Conservation (phyloP, 30 jellyfish, hydroid and myxozoan species). For the Turritopsis dohrnii region DNA sequence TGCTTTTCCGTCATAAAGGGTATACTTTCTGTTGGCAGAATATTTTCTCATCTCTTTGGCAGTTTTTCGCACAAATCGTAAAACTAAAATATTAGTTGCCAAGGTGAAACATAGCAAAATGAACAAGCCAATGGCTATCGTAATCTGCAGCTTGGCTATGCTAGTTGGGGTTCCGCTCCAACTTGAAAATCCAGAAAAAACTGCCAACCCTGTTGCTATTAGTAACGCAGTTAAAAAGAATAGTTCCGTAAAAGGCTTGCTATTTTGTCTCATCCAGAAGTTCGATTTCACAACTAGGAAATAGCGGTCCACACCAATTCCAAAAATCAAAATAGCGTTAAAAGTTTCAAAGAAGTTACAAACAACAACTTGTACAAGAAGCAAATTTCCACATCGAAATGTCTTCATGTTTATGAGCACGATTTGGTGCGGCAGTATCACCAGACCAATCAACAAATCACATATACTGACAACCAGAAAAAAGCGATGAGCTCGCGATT, state of each 20-base stretch:
- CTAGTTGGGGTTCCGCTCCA: not conserved
- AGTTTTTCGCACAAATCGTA: not conserved
- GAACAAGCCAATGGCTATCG: not conserved
- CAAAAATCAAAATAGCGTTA: not conserved
- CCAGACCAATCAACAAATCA: not conserved
- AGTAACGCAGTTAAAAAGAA: not conserved
- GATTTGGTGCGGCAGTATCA: not conserved
- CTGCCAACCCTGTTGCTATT: not conserved
- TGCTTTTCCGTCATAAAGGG: conserved; percentile 11
- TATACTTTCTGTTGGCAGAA: not conserved
- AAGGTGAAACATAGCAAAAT: not conserved
- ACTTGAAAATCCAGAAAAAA: not conserved
- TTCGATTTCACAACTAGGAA: not conserved
- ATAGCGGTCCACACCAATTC: conserved; percentile 5
- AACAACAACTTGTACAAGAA: not conserved
- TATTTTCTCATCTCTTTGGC: conserved; percentile 5
- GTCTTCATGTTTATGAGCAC: not conserved
- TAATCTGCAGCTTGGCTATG: not conserved
- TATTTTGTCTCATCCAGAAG: not conserved
- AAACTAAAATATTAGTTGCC: not conserved
- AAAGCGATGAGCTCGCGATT: not conserved
- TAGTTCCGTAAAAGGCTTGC: not conserved
- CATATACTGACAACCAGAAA: not conserved
- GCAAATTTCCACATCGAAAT: conserved; percentile 1
- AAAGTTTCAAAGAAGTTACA: not conserved